phyloP scores from a whole-genome alignment of 2,888 invertebrate species.

The Parnassius orleans region DNA sequence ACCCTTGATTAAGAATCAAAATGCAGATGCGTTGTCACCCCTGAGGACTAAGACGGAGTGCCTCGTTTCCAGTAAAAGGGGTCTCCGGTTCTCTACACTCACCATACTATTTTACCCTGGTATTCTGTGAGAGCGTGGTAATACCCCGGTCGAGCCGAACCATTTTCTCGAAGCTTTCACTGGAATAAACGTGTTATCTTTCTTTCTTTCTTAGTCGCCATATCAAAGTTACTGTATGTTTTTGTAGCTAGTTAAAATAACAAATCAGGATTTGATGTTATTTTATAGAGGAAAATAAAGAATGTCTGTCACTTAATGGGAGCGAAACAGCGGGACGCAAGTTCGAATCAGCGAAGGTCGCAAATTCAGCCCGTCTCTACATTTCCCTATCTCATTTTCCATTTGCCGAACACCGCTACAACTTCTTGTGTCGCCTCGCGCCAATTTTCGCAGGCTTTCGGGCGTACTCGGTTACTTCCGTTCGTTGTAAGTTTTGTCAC shows the following conservation, averaged over 20 bases:
- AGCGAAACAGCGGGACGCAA: constrained; percentile 48
- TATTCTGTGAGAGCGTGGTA: too few species aligned
- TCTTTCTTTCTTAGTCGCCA: neutral
- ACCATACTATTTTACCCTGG: too few species aligned
- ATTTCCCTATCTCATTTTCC: constrained; percentile 81
- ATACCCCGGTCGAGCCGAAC: too few species aligned
- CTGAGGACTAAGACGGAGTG: too few species aligned
- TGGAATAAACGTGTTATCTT: too few species aligned
- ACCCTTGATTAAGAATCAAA: too few species aligned
- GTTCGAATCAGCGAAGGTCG: constrained; percentile 30
- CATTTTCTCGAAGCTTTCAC: too few species aligned
- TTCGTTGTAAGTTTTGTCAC: constrained; percentile 22
- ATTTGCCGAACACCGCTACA: constrained; percentile 80
- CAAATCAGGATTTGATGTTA: constrained; percentile 10
- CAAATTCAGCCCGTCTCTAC: constrained; percentile 60
- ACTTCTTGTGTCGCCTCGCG: constrained; percentile 65
- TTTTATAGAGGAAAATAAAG: constrained; percentile 18
- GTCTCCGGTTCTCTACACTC: too few species aligned
- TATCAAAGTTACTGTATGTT: neutral
- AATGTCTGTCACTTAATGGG: constrained; percentile 10
- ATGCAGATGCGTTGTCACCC: too few species aligned
- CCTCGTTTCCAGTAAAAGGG: too few species aligned
- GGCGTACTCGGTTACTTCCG: constrained; percentile 43
- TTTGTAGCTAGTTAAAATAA: neutral
- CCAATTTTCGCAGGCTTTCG: constrained; percentile 62